These are phyloP conservation scores for Frieseomelitta varia DNA, from an alignment of 1,140 invertebrate genomes.

Conservation along the genomic window DNA sequence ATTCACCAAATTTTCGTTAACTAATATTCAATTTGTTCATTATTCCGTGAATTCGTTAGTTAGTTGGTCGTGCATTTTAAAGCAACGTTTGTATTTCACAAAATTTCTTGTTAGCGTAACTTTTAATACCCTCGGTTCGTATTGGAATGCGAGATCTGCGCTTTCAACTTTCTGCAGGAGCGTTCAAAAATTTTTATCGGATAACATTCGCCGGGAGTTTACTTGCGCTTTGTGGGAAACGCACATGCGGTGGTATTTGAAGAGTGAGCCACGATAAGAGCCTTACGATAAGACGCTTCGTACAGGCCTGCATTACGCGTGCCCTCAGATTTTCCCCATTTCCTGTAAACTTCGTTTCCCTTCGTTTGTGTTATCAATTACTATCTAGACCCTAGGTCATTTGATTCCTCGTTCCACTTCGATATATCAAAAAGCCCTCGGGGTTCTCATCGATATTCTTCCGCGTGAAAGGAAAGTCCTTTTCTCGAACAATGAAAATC, in stretches of 20 bases:
- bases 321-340: neutral
- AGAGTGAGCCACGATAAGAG: neutral
- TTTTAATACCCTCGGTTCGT: neutral
- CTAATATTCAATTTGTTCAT: too few relatives aligned
- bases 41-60: too few relatives aligned
- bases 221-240: neutral
- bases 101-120: neutral
- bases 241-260: neutral
- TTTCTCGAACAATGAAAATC: too few relatives aligned
- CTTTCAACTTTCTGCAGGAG: neutral
- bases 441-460: too few relatives aligned
- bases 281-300: conserved; percentile 23
- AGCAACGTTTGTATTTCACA: neutral
- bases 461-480: too few relatives aligned
- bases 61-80: neutral
- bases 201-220: neutral
- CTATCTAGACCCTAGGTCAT: neutral
- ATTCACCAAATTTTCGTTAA: too few relatives aligned
- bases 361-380: neutral
- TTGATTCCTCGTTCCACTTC: neutral
- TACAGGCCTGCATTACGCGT: neutral
- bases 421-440: too few relatives aligned
- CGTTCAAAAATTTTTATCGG: neutral
- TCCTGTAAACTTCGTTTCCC: neutral
- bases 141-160: neutral